A percentile compares a stretch with the other conserved stretches of the same genome.
These are phyloP conservation scores for Leucophora obtusa DNA, from an alignment of 2,888 invertebrate genomes.

Conservation along the genomic window DNA sequence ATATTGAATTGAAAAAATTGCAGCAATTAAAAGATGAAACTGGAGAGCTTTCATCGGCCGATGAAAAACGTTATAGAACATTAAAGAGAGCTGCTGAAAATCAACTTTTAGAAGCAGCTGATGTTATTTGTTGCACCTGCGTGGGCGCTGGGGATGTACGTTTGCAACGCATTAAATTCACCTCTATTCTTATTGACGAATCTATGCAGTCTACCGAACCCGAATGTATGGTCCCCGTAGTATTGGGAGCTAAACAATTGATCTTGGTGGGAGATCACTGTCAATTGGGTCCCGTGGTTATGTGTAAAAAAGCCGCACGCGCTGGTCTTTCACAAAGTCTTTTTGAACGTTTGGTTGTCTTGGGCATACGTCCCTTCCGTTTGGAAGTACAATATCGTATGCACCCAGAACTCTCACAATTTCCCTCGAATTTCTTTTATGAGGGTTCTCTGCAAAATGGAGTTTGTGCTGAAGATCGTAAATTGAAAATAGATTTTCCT, in stretches of 20 bases:
- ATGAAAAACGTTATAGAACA: constrained; percentile 95
- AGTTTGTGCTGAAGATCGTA: constrained; percentile 96
- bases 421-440: constrained; percentile 99
- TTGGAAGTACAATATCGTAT: constrained; percentile 99
- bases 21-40: constrained; percentile 99
- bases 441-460: constrained; percentile 99
- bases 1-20: constrained; percentile 94
- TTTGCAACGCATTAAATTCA: constrained; percentile 94
- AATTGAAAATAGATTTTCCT: constrained; percentile 96
- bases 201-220: constrained; percentile 98
- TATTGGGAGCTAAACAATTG: constrained; percentile 96
- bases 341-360: constrained; percentile 97
- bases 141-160: constrained; percentile 98
- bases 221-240: constrained; percentile 99
- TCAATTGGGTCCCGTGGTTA: constrained; percentile 98
- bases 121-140: constrained; percentile 99
- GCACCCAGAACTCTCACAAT: constrained; percentile 98
- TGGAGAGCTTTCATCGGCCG: constrained; percentile 96
- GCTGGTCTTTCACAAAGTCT: constrained; percentile 98
- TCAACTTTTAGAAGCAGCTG: constrained; percentile 94
- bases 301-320: constrained; percentile 99
- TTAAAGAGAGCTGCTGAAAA: constrained; percentile 94
- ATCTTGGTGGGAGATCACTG: constrained; percentile 99
- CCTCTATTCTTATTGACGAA: constrained; percentile 97
- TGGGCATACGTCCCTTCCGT: constrained; percentile 97